phyloP scores from a whole-genome alignment of 2,888 invertebrate species.

The Nasonovia ribisnigri region DNA sequence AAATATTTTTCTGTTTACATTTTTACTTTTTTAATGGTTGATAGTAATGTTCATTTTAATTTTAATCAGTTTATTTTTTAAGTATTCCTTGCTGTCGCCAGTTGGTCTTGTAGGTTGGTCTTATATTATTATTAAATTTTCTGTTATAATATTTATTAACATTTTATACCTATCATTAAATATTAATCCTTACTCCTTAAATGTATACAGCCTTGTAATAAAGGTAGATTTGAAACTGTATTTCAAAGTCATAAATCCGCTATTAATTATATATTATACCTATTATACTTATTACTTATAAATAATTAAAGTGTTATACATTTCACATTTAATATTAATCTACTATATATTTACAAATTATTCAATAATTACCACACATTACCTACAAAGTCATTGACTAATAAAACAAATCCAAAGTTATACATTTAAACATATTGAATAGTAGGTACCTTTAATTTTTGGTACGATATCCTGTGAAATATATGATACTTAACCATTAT shows the following conservation, averaged over 20 bases:
- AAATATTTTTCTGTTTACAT: neutral
- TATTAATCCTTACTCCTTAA: neutral
- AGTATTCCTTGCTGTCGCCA: neutral
- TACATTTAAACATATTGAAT: neutral
- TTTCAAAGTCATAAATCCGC: neutral
- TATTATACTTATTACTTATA: neutral
- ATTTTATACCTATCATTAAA: neutral
- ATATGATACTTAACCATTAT: neutral
- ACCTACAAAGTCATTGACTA: neutral
- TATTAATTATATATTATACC: neutral
- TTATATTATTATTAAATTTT: neutral
- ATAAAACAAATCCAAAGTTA: neutral
- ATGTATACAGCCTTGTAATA: neutral
- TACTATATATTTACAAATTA: neutral
- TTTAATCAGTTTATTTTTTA: neutral
- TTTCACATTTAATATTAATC: neutral
- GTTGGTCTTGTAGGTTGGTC: neutral
- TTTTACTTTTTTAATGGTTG: neutral
- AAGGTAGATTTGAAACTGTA: neutral
- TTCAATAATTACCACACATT: neutral
- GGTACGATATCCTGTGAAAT: neutral
- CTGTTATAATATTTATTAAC: neutral
- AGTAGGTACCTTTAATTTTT: neutral
- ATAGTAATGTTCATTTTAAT: neutral
- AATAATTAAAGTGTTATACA: neutral